Base-by-base conservation (phyloP, 37 sponge, comb jelly and placozoan species). In the Sycon ciliatum region DNA sequence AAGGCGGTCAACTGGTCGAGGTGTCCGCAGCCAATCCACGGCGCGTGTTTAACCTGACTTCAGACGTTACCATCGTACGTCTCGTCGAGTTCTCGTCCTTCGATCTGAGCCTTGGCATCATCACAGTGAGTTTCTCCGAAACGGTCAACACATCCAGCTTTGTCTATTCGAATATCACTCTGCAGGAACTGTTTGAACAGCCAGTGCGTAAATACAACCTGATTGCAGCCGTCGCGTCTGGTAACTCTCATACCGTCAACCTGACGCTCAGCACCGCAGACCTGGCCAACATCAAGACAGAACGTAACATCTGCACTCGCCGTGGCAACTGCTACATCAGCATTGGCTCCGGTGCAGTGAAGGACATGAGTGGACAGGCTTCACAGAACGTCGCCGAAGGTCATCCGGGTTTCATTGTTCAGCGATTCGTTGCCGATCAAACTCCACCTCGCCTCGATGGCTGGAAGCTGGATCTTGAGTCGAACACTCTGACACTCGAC, bases 311-410 rank as follows among this genome's bases (percentile, higher is more conserved):
- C 20, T 89, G 90, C 49, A 54, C 80, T 32, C 24, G 74, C 18
- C 67, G 81, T 35, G 75, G 90, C 26, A 89, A 83, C 73, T 89
- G 90, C 28, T 89, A 89, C 75, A 76, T 58, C 24, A 70, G 55
- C 36, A 80, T 89, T 0, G 31, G 23, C 33, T 28, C 69, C 34
- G 34, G 30, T 39, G 76, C 85, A 18, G 72, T 82, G 66, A 46
- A 38, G 22, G 90, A 89, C 63, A 40, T 71, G 13, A 53, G 67
- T 29, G 83, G 82, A 3, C 82, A 84, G 29, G 24, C 2, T 1
- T 62, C 81, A 0, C 73, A 80, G 6, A 76, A 64, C 40, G 58
- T 57, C 0, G 79, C 78, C 54, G 85, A 89, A 67, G 73, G 27
- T 22, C 78, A 58, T 36, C 83, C 72, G 57, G 89, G 93, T 74